Base-by-base conservation (phyloP, 2,113 vertebrate species). In the Alethe castanea region DNA sequence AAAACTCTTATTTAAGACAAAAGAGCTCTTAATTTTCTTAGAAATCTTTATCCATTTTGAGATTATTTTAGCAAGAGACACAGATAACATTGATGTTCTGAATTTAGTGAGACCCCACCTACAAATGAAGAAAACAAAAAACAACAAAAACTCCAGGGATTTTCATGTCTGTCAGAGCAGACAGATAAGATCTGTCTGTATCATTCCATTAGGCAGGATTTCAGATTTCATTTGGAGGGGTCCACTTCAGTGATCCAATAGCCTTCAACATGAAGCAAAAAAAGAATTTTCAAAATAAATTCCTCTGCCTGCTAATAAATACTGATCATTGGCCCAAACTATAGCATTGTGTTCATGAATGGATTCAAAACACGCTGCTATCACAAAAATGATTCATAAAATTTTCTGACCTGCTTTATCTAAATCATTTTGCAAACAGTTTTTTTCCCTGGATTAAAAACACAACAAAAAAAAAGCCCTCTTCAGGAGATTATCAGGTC, bases 381-480 rank as follows among this genome's bases (percentile, higher is more conserved):
- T 71, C 77, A 89, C 40, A 92, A 88, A 54, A 47, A 67, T 22
- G 44, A 79, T 86, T 87, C 50, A 93, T 36, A 95, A 97, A 97
- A 94, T 79, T 72, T 33, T 54, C 72, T 97, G 96, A 94, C 92
- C 94, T 81, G 81, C 77, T 97, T 98, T 97, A 93, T 91, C 71
- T 4, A 14, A 96, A 92, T 86, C 20, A 81, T 86, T 97, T 96
- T 90, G 64, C 81, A 96, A 97, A 97, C 38, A 67, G 50, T 17
- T 96, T 93, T 97, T 96, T 96, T 77, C 65, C 81, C 91, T 92
- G 95, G 95, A 97, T 97, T 97, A 96, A 96, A 95, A 92, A 29
- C 33, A 71, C 28, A 77, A 31, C 52, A 53, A 53, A 53, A n/a
- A 86, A 67, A 74, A 33, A 48, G 57, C 4, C 2, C 7, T 88